Evolutionary conservation across 2,888 invertebrate species (phyloP).

Genomic region (Athetis lepigone): DNA sequence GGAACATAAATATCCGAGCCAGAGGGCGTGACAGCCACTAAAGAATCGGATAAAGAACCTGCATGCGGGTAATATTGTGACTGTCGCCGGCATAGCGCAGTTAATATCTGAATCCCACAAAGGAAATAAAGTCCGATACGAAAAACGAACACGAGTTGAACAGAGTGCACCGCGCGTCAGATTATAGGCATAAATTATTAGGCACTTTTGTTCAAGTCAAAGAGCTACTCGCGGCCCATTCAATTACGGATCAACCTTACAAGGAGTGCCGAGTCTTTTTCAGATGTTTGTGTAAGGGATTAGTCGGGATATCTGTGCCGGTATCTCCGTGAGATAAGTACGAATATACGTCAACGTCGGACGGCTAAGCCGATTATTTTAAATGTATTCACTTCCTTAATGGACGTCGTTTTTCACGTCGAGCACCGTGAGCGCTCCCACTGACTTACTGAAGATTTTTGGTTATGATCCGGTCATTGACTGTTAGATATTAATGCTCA

Average conservation of each 20-base stretch:
- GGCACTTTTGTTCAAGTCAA: constrained; percentile 89
- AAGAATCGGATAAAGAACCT: constrained; percentile 78
- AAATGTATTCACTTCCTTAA: constrained; percentile 91
- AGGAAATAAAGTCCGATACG: constrained; percentile 80
- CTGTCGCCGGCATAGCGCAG: constrained; percentile 81
- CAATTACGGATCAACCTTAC: constrained; percentile 87
- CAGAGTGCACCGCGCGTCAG: constrained; percentile 83
- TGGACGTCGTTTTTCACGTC: constrained; percentile 90
- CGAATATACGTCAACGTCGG: constrained; percentile 91
- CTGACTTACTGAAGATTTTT: constrained; percentile 89
- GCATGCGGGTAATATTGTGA: constrained; percentile 85
- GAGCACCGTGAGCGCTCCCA: constrained; percentile 78
- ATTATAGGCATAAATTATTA: constrained; percentile 90
- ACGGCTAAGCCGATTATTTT: constrained; percentile 91
- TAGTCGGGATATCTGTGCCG: constrained; percentile 89
- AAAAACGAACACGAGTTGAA: constrained; percentile 83
- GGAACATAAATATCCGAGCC: constrained; percentile 72
- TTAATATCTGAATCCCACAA: constrained; percentile 86
- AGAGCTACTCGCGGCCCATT: constrained; percentile 84
- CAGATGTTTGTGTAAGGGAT: constrained; percentile 90
- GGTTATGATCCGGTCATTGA: constrained; percentile 90
- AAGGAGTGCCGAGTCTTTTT: constrained; percentile 89
- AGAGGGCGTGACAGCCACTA: constrained; percentile 76
- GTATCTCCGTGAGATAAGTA: constrained; percentile 90
- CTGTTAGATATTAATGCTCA: constrained; percentile 83